Evolutionary conservation across 2,113 vertebrate genomes (phyloP), one percentile per base, ranked within the genome.

Genomic region (Peromyscus leucopus): DNA sequence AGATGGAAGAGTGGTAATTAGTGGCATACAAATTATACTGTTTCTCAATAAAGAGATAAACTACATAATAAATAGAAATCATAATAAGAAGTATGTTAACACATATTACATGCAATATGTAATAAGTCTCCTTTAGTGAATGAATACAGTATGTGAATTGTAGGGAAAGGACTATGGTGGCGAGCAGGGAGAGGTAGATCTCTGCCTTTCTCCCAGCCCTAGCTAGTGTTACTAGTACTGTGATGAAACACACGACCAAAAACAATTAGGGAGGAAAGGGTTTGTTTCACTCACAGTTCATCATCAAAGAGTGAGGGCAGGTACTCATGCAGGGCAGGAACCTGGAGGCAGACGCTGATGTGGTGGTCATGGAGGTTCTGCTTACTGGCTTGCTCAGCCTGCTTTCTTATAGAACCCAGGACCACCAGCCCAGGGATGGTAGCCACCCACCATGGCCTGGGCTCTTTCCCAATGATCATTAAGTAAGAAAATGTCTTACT

Each of bases 1-100:
- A 93, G 76, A 92, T 69, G 72, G 90, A 93, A 94, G 24, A 5
- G 22, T 86, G 76, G 39, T 74, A 39, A 55, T 91, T 88, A 59
- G 28, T 74, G 59, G 26, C 21, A 46, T 87, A 91, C 10, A 91
- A 80, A 51, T 80, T 57, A 88, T 3, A 75, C 36, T 61, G 1
- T 51, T 83, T 16, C 7, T 93, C 80, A 84, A 63, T 55, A 21
- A 78, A 48, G 24, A 90, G 36, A 69, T 48, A 36, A 4, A n/a
- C 57, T 83, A 39, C 1, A 79, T 46, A 89, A 61, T 55, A 28
- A 8, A 51, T 3, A 86, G 46, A 48, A 86, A 88, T 63, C 7
- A 19, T 46, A 31, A 61, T 71, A 42, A 93, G 31, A 42, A 93
- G 36, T n/a, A 26, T 74, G 19, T 2, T 36, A 57, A 42, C 1